A percentile compares a stretch with the other conserved stretches of the same genome.
Evolutionary conservation across 1,140 invertebrate species (phyloP).

Genomic region (Pissodes strobi): DNA sequence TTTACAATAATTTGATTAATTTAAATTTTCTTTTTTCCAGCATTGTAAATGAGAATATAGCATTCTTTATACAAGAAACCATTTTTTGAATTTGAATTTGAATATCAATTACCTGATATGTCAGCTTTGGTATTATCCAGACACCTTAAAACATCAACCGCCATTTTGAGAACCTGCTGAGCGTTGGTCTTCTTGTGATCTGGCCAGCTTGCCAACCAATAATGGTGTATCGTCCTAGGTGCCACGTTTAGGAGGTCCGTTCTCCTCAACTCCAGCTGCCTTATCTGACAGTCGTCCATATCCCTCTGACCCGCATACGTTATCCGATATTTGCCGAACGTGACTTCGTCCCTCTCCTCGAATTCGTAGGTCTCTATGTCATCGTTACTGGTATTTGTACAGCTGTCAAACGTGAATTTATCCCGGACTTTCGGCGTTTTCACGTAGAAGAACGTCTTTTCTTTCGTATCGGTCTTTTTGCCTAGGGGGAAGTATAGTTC

Average conservation of each 20-base stretch:
- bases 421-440: constrained; percentile 47
- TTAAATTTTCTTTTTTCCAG: too few relatives aligned
- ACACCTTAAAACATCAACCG: constrained; percentile 61
- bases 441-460: constrained; percentile 44
- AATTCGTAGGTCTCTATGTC: constrained; percentile 49
- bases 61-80: too few relatives aligned
- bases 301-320: constrained; percentile 41
- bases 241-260: constrained; percentile 28
- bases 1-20: too few relatives aligned
- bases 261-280: constrained; percentile 44
- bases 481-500: constrained; percentile 80
- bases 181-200: constrained; percentile 61
- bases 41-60: too few relatives aligned
- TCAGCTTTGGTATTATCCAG: constrained; percentile 41
- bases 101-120: constrained; percentile 30
- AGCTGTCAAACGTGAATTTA: constrained; percentile 50
- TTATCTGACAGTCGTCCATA: constrained; percentile 47
- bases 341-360: constrained; percentile 49
- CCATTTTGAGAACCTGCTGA: constrained; percentile 61
- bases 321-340: constrained; percentile 46
- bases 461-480: constrained; percentile 33
- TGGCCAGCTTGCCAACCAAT: constrained; percentile 73
- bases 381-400: constrained; percentile 27
- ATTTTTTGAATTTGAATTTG: too few relatives aligned
- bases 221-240: constrained; percentile 56